Conservation (phyloP, 2,113 vertebrate genomes). For the Psophia crepitans region DNA sequence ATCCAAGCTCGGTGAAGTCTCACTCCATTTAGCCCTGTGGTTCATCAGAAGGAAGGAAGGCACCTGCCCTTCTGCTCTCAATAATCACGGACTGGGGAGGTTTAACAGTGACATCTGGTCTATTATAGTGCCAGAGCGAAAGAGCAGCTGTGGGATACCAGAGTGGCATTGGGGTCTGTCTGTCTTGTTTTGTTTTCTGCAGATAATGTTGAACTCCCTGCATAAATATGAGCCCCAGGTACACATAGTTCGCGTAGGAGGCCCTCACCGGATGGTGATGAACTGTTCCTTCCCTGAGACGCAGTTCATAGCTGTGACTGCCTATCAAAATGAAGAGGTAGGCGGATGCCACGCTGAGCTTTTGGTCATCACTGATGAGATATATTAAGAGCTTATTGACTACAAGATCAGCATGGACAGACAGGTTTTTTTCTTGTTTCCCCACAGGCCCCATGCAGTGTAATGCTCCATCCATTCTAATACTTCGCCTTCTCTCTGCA, state of each 20-base stretch:
- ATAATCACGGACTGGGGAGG: not conserved
- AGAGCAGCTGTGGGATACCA: not conserved
- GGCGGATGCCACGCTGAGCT: not conserved
- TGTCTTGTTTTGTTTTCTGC: conserved; percentile 29
- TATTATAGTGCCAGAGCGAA: not conserved
- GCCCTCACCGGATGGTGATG: conserved; percentile 88
- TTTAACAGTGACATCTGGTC: not conserved
- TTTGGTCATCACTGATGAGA: not conserved
- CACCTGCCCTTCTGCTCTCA: not conserved
- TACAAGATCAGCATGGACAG: not conserved
- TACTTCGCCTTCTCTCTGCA: not conserved
- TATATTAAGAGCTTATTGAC: not conserved
- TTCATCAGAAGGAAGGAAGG: not conserved
- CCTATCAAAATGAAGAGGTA: conserved; percentile 96
- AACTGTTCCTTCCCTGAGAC: conserved; percentile 94
- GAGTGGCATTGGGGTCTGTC: not conserved
- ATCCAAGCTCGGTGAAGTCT: not conserved
- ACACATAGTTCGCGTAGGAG: conserved; percentile 92
- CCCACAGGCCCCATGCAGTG: not conserved
- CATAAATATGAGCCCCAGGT: conserved; percentile 96
- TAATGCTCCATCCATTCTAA: not conserved
- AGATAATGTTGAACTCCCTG: conserved; percentile 96
- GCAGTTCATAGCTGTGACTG: conserved; percentile 96
- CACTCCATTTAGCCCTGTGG: not conserved
- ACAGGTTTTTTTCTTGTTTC: not conserved